Conservation (phyloP, 2,888 invertebrate genomes). For the Mylabris sibirica region DNA sequence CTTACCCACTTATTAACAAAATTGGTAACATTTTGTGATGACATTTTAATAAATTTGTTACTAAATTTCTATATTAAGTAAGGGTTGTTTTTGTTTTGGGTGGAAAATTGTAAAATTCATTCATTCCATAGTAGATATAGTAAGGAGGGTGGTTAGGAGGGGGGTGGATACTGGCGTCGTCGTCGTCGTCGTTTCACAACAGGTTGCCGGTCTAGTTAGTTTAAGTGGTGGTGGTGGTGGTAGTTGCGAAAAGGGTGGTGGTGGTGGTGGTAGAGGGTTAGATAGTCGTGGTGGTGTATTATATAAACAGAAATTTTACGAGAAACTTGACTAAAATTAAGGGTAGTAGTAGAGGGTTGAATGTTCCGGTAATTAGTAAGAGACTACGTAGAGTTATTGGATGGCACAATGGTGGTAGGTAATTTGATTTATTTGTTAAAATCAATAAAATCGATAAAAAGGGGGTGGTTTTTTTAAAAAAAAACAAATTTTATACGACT, state of each 20-base stretch:
- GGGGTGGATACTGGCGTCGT: not conserved
- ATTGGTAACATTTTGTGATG: too few species aligned
- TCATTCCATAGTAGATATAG: too few species aligned
- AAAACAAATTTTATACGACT: not conserved
- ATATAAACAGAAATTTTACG: not conserved
- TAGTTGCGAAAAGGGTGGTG: not conserved
- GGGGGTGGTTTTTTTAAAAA: not conserved
- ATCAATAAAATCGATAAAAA: conserved; percentile 1
- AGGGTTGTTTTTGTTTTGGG: not conserved
- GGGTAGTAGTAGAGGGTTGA: not conserved
- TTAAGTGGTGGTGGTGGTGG: conserved; percentile 1
- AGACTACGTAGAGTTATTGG: not conserved
- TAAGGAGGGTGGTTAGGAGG: too few species aligned
- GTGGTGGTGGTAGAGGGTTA: not conserved
- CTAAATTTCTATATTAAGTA: too few species aligned
- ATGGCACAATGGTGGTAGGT: not conserved
- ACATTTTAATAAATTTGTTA: too few species aligned
- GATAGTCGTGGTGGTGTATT: not conserved
- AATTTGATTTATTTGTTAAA: conserved; percentile 1
- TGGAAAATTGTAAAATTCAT: too few species aligned
- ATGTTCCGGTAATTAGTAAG: conserved; percentile 9
- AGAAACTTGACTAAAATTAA: conserved; percentile 12
- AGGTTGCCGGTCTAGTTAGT: conserved; percentile 12
- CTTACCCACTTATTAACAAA: too few species aligned
- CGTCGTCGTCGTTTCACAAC: not conserved